Evolutionary conservation across 2,113 vertebrate genomes (phyloP).

Genomic region (Talpa occidentalis): DNA sequence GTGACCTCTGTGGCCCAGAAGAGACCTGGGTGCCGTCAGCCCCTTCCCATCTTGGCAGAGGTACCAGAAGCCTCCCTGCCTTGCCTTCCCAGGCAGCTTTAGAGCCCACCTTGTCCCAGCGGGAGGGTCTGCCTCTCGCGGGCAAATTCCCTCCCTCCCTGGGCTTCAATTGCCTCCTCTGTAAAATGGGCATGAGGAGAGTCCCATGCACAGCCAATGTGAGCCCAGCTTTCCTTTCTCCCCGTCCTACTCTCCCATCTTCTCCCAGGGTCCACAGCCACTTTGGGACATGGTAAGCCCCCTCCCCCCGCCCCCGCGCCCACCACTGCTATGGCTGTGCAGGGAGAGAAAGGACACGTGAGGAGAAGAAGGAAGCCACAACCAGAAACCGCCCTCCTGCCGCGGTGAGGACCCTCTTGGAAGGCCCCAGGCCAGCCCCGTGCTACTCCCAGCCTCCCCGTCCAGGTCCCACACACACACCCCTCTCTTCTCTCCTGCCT

Average conservation of each 20-base stretch:
- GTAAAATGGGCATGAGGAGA: neutral
- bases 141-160: neutral
- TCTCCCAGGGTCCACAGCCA: neutral
- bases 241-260: no score
- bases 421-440: neutral
- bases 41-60: neutral
- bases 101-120: neutral
- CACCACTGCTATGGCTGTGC: neutral
- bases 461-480: neutral
- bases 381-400: neutral
- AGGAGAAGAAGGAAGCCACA: neutral
- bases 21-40: neutral
- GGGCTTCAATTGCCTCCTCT: neutral
- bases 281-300: neutral
- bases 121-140: neutral
- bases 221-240: neutral
- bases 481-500: neutral
- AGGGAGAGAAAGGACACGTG: neutral
- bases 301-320: no score
- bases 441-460: neutral
- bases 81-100: neutral
- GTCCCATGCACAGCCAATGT: neutral
- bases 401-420: neutral
- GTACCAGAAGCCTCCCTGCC: neutral
- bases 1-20: neutral